Base-by-base conservation (phyloP, 1,140 invertebrate genomes). In the Brachionus plicatilis region DNA sequence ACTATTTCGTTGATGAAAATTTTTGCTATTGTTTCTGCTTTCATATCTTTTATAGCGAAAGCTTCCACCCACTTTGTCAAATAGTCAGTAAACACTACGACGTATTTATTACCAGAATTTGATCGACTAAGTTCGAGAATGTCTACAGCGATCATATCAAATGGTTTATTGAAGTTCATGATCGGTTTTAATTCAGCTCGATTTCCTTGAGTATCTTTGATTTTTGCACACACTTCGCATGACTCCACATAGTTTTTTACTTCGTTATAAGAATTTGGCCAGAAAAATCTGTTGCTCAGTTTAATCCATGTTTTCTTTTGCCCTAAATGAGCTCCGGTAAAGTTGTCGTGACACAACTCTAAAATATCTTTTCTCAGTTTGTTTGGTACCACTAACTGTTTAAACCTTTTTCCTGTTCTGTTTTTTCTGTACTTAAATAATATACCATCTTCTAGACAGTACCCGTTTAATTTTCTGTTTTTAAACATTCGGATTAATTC, bases 1-100 rank as follows among this genome's bases (percentile, higher is more conserved):
- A 60, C 29, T 33, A 60, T 41, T 50, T 82, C 78, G 29, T 60
- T 47, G 14, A 83, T 45, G 11, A 86, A 50, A 33, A 80, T 86
- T 72, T 86, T 85, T 37, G 84, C 86, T 6, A 86, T 86, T 29
- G 84, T 85, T 11, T 76, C 47, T 9, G 85, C 85, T 78, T 85
- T 86, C 78, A 86, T 86, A 75, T 87, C 85, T 12, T 85, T 83
- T 17, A 87, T 78, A 41, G 87, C 83, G 45, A 85, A 85, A 11
- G 86, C 86, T 68, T 86, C 85, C 29, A 24, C 78, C 86, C 85
- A 87, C 80, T 87, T 87, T 37, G 85, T 86, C 27, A 86, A 87
- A 84, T 87, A 86, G 56, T 86, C 85, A 24, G 78, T 86, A 53
- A 85, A 45, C 5, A 87, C 86, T n/a, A 88, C 84, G 14, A 87